Base-by-base conservation (phyloP, 2,888 invertebrate species). In the Drosophila glabriapex region DNA sequence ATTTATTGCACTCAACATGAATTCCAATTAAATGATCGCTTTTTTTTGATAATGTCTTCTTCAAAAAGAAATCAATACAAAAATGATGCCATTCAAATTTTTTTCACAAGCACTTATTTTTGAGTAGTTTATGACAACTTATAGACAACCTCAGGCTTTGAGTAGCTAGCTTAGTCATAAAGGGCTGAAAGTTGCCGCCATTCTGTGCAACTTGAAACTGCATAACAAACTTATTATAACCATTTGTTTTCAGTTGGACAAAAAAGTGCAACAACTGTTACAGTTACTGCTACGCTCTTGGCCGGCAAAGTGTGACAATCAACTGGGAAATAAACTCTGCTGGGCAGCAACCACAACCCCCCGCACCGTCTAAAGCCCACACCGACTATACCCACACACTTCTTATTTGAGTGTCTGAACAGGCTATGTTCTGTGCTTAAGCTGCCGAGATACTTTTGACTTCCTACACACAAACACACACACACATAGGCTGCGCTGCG, bases 361-460 rank as follows among this genome's bases (percentile, higher is more conserved):
- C 33, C 53, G n/a, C 14, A 28, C 25, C 3, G 5, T 12, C 33
- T 12, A 22, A 12, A 12, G 14, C 14, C 29, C 31, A 9, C 37
- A 39, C 9, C 6, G 28, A 28, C 55, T 33, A 31, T 31, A 49
- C 31, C 25, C 22, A 25, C 56, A 41, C 35, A 31, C 58, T 58
- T 29, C 19, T 28, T 25, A 19, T 37, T 31, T 28, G 56, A 22
- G 33, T 19, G 37, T 19, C 37, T 37, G 64, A 68, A 58, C 78
- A 78, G 62, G 54, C 68, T 25, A 41, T 58, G 52, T 54, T 61
- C 76, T 67, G 62, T 71, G 88, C 73, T 81, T 89, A 88, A 89
- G 89, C 85, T 85, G 90, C 88, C 85, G 87, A 80, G 85, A 85
- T 80, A 89, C 88, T 87, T 87, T 90, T 85, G 91, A 87, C 86